phyloP scores from a whole-genome alignment of 2,888 invertebrate genomes.

The Meandrusa payeni region DNA sequence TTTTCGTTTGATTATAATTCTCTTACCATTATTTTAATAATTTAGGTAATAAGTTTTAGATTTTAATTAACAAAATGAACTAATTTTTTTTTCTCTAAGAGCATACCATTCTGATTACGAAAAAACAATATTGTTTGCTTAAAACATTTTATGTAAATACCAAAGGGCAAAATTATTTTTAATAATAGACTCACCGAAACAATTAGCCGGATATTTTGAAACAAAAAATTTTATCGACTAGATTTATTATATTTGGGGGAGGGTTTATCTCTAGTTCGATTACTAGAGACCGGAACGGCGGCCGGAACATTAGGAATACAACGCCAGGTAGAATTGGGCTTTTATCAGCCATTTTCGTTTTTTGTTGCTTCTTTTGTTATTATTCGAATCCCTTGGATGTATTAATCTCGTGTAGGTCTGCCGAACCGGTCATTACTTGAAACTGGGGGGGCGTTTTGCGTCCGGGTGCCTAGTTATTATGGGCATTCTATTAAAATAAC shows the following conservation, averaged over 20 bases:
- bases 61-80: no score
- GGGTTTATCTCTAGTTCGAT: slow-evolving; percentile 59
- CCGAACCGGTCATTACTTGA: slow-evolving; percentile 74
- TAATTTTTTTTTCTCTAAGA: no score
- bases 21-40: no score
- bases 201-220: slow-evolving; percentile 68
- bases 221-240: slow-evolving; percentile 66
- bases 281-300: slow-evolving; percentile 48
- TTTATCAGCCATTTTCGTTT: slow-evolving; percentile 75
- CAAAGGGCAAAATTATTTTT: slow-evolving; percentile 51
- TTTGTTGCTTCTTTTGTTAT: slow-evolving; percentile 73
- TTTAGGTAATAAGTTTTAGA: no score
- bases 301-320: slow-evolving; percentile 35
- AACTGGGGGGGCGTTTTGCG: slow-evolving; percentile 77
- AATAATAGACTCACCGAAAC: slow-evolving; percentile 68
- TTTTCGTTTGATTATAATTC: no score
- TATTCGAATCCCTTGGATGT: slow-evolving; percentile 71
- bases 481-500: slow-evolving; percentile 74
- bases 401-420: slow-evolving; percentile 74
- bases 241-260: slow-evolving; percentile 76
- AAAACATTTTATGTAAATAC: slow-evolving; percentile 16
- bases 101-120: no score
- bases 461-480: slow-evolving; percentile 77
- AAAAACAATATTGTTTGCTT: no score
- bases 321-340: slow-evolving; percentile 65